These are phyloP conservation scores for Achroia grisella DNA, from an alignment of 1,140 invertebrate species.

Conservation along the genomic window DNA sequence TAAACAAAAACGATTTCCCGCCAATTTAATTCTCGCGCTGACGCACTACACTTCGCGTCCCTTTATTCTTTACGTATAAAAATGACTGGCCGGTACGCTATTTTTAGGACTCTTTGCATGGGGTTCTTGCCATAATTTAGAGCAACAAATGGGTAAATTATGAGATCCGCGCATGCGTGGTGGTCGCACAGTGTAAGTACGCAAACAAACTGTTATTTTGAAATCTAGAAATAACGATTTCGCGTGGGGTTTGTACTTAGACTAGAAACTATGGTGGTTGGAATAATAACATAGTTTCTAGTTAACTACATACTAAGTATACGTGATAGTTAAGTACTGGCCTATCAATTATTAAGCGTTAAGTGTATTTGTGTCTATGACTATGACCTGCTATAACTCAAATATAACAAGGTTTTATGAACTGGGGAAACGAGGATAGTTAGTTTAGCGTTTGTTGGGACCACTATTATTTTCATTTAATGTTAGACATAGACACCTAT, in stretches of 20 bases:
- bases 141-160: conserved; percentile 56
- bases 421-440: no score
- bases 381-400: no score
- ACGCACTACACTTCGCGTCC: conserved; percentile 38
- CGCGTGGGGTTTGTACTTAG: conserved; percentile 32
- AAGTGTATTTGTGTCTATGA: no score
- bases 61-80: conserved; percentile 48
- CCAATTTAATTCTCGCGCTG: conserved; percentile 10
- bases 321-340: background rate
- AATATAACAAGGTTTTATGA: no score
- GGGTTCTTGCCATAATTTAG: conserved; percentile 54
- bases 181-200: conserved; percentile 40
- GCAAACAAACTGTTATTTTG: conserved; percentile 33
- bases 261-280: conserved; percentile 12
- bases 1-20: no score
- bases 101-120: conserved; percentile 55
- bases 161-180: conserved; percentile 61
- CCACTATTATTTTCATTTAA: no score
- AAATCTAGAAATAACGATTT: conserved; percentile 41
- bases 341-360: no score
- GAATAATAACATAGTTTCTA: conserved; percentile 2
- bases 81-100: conserved; percentile 37
- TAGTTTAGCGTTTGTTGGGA: no score
- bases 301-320: background rate
- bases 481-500: no score